Base-by-base conservation (phyloP, 2,113 vertebrate genomes). In the Poeciliopsis turrubarensis region DNA sequence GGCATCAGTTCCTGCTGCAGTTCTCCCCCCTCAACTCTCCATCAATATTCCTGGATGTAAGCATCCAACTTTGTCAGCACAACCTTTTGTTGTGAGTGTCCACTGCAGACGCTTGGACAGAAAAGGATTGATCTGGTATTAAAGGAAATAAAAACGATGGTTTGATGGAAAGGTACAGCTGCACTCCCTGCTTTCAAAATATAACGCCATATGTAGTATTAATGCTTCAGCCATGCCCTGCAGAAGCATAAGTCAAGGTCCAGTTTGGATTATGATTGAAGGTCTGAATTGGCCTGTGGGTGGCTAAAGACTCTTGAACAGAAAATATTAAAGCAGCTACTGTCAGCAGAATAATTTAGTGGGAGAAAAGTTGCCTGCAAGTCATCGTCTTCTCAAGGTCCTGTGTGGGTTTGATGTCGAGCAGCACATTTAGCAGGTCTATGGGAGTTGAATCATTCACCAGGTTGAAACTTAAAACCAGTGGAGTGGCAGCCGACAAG, bases 201-300 rank as follows among this genome's bases (percentile, higher is more conserved):
- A 6, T 47, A 4, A 17, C 14, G 15, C 14, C 14, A 5, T 47
- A 47, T 4, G 17, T 19, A 47, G 14, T 6, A 17, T 5, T 6
- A 47, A 47, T 19, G 8, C 37, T 39, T 39, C 12, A 12, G 10
- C 37, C 37, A 11, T 39, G 2, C 47, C 17, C 19, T 54, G 7
- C 9, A 2, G 47, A 19, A 51, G 19, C 47, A 22, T 15, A 22
- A 51, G 15, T 51, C 19, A 19, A 51, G 47, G 47, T 54, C 6
- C 47, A 19, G 47, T 54, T 41, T 69, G 27, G 15, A 67, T 66
- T 39, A 67, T 61, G 65, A 41, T 47, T 78, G 3, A n/a, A 73
- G 54, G 65, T 62, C 68, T 82, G 73, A 79, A 83, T 69, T 72
- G 26, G 60, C 69, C 64, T 68, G 67, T 31, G 60, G 68, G 73